Conservation (phyloP, 2,797 vertebrate genomes). For the Pogonophryne albipinna region DNA sequence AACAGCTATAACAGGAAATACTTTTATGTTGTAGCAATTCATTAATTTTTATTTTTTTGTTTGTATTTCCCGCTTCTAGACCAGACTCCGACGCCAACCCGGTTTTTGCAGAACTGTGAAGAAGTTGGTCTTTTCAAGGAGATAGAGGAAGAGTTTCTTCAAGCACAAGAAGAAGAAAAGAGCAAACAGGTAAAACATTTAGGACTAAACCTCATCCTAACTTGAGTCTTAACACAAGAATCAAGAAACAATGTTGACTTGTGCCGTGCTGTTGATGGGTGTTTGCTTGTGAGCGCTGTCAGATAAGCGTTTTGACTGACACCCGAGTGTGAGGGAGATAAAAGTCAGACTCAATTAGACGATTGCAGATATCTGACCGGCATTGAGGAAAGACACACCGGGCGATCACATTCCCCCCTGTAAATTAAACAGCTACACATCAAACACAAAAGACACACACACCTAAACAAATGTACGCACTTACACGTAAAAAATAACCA, state of each 20-base stretch:
- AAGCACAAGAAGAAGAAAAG: slow-evolving; percentile 92
- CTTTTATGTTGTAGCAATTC: background rate
- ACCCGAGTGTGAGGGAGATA: slow-evolving; percentile 43
- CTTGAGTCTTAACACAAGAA: background rate
- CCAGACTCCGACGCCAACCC: slow-evolving; percentile 96
- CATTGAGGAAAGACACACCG: slow-evolving; percentile 69
- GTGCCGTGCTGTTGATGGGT: background rate
- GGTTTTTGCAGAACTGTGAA: slow-evolving; percentile 97
- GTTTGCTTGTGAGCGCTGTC: slow-evolving; percentile 36
- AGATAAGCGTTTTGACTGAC: slow-evolving; percentile 46
- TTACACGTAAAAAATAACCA: slow-evolving; percentile 6
- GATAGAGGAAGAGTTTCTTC: slow-evolving; percentile 96
- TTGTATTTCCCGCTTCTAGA: slow-evolving; percentile 80
- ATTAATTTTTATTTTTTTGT: background rate
- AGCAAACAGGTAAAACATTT: slow-evolving; percentile 87
- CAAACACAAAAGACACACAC: slow-evolving; percentile 35
- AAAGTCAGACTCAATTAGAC: slow-evolving; percentile 58
- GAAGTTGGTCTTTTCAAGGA: slow-evolving; percentile 98
- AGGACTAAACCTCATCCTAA: background rate
- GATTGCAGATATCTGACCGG: slow-evolving; percentile 70
- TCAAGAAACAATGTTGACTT: background rate
- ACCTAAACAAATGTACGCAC: slow-evolving; percentile 6
- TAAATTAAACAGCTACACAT: slow-evolving; percentile 62
- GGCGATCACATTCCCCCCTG: slow-evolving; percentile 69
- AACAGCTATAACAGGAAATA: slow-evolving; percentile 6